Evolutionary conservation across 2,888 invertebrate species (phyloP).

Genomic region (Xylota segnis): DNA sequence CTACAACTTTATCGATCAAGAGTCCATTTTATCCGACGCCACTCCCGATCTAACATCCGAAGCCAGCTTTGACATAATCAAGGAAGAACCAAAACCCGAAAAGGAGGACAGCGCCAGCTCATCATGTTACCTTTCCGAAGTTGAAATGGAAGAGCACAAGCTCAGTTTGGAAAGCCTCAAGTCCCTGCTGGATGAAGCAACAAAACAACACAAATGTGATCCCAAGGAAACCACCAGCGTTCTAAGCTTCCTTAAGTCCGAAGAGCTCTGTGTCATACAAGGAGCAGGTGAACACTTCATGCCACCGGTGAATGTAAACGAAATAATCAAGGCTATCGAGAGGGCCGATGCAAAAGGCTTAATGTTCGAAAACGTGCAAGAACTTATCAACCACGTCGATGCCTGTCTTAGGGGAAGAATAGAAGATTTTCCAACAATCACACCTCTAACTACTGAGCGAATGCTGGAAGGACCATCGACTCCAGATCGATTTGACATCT

Average conservation of each 20-base stretch:
- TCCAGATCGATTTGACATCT: neutral
- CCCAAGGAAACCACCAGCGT: slow-evolving; percentile 30
- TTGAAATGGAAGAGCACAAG: neutral
- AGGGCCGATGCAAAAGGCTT: slow-evolving; percentile 18
- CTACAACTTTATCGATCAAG: slow-evolving; percentile 78
- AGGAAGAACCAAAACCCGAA: slow-evolving; percentile 50
- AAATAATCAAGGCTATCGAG: slow-evolving; percentile 27
- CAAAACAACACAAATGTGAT: slow-evolving; percentile 27
- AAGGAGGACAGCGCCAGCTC: neutral
- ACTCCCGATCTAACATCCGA: slow-evolving; percentile 60
- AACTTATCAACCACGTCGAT: slow-evolving; percentile 46
- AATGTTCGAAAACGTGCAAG: neutral
- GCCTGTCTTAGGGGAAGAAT: neutral
- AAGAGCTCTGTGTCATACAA: slow-evolving; percentile 22
- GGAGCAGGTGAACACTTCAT: slow-evolving; percentile 9
- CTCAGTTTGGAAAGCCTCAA: slow-evolving; percentile 13
- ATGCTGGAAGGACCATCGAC: neutral
- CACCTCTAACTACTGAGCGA: neutral
- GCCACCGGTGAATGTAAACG: slow-evolving; percentile 2
- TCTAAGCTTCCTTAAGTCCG: slow-evolving; percentile 24
- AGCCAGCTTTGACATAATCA: slow-evolving; percentile 73
- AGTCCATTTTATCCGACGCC: slow-evolving; percentile 73
- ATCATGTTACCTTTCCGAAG: neutral
- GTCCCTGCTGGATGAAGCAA: slow-evolving; percentile 7
- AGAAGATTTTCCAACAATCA: neutral